Evolutionary conservation across 2,113 vertebrate genomes (phyloP).

Genomic region (Donacobius atricapilla): DNA sequence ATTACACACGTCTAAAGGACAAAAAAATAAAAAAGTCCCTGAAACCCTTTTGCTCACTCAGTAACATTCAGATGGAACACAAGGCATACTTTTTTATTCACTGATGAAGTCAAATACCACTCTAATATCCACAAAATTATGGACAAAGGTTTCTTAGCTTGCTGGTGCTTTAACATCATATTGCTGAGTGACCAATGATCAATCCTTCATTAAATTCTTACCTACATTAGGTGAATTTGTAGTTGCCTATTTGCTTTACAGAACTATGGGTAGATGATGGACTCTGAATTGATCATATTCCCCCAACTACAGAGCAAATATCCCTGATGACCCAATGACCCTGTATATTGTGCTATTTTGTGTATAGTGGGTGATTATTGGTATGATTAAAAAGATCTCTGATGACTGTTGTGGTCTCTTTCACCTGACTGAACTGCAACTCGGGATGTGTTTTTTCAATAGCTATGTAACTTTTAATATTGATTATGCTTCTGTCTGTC

Average conservation of each 20-base stretch:
- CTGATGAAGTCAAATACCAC: background rate
- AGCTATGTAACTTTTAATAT: background rate
- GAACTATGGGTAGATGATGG: background rate
- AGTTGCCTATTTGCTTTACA: constrained; percentile 27
- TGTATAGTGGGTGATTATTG: background rate
- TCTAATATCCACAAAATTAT: background rate
- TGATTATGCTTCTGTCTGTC: background rate
- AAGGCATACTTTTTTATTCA: background rate
- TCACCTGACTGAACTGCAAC: background rate
- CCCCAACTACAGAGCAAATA: background rate
- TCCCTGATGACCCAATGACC: background rate
- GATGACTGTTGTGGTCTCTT: background rate
- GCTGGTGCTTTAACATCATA: background rate
- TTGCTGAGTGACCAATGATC: background rate
- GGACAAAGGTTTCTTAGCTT: background rate
- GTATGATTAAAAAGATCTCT: constrained; percentile 1
- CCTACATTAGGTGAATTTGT: constrained; percentile 55
- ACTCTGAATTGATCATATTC: background rate
- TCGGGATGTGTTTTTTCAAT: background rate
- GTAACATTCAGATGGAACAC: background rate
- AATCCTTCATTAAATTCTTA: constrained; percentile 16
- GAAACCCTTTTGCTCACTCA: background rate
- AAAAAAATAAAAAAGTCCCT: background rate
- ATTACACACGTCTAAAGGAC: background rate
- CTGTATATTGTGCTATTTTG: constrained; percentile 1